phyloP scores from a whole-genome alignment of 2,797 vertebrate genomes.

The Scyliorhinus canicula region DNA sequence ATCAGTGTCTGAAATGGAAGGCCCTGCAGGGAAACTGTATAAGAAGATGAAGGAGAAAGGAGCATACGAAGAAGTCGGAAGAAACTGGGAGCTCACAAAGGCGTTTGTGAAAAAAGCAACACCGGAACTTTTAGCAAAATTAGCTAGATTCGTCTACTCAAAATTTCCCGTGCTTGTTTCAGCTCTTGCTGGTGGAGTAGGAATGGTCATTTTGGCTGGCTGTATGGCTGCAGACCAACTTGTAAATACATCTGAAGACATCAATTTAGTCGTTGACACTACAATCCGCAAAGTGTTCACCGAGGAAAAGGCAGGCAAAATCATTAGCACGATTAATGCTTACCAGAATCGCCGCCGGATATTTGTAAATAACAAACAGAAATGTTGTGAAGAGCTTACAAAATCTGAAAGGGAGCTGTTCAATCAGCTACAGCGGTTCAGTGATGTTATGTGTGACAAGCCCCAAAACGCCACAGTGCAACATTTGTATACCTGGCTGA shows the following conservation, averaged over 20 bases:
- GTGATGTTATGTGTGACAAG: not conserved
- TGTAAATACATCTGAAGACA: not conserved
- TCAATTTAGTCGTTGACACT: too few species aligned
- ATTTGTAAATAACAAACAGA: not conserved
- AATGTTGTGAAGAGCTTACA: not conserved
- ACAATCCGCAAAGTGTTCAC: not conserved
- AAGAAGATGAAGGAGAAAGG: not conserved
- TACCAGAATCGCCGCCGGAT: not conserved
- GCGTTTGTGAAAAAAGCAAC: not conserved
- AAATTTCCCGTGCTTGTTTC: too few species aligned
- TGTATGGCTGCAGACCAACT: not conserved
- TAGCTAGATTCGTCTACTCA: too few species aligned
- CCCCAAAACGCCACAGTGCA: not conserved
- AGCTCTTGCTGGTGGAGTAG: not conserved
- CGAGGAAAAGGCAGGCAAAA: not conserved
- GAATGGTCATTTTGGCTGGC: accelerated
- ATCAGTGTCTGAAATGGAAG: not conserved
- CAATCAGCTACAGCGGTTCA: not conserved
- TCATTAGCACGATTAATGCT: not conserved
- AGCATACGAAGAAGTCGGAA: not conserved
- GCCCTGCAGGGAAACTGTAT: not conserved
- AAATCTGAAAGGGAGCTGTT: not conserved
- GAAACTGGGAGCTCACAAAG: not conserved
- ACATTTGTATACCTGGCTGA: not conserved
- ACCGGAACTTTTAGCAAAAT: accelerated